Evolutionary conservation across 2,797 vertebrate genomes (phyloP).

Genomic region (Sebastes matsubarae): DNA sequence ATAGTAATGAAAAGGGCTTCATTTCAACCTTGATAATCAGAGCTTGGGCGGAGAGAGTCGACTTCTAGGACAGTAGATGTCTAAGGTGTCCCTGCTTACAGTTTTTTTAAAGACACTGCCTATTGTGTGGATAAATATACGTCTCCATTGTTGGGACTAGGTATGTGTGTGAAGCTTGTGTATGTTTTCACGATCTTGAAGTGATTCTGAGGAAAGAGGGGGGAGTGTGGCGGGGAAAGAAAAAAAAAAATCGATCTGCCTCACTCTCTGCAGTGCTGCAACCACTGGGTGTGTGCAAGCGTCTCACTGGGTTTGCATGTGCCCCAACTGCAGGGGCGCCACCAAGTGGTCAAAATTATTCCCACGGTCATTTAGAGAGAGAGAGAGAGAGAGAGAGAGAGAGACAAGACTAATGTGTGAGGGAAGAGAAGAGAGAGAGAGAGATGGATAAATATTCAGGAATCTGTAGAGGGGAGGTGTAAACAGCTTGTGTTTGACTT

Average conservation of each 20-base stretch:
- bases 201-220: conserved; percentile 31
- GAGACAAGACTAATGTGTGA: not conserved
- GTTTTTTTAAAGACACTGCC: not conserved
- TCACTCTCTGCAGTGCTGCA: conserved; percentile 80
- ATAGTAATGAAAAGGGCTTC: not conserved
- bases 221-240: not conserved
- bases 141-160: not conserved
- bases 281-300: conserved; percentile 72
- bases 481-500: conserved; percentile 19
- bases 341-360: conserved; percentile 68
- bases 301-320: conserved; percentile 52
- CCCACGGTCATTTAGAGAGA: conserved; percentile 14
- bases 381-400: not conserved
- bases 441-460: conserved; percentile 14
- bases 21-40: conserved; percentile 12
- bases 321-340: conserved; percentile 66
- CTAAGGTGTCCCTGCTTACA: not conserved
- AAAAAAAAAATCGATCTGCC: conserved; percentile 53
- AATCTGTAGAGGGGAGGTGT: not conserved
- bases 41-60: not conserved
- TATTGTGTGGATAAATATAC: conserved; percentile 6
- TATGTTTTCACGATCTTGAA: conserved; percentile 32
- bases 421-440: not conserved
- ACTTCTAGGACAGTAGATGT: conserved; percentile 6
- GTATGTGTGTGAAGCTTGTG: conserved; percentile 2